Evolutionary conservation across 1,140 invertebrate genomes (phyloP), one percentile per base, ranked within the genome.

Genomic region (Scylla paramamosain): DNA sequence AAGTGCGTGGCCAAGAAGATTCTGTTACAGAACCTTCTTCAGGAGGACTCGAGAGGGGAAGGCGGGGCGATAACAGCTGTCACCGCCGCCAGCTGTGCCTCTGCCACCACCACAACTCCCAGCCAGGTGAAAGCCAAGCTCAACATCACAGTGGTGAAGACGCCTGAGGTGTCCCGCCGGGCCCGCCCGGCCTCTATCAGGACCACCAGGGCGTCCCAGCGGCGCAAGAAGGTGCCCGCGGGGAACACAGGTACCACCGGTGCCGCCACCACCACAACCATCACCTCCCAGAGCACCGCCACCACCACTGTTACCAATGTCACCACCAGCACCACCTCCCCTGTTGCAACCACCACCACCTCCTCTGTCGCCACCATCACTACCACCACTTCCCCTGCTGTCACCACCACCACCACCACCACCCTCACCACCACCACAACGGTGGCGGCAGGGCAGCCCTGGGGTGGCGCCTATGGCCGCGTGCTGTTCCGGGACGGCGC

Each of bases 131-230:
- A 94, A 52, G 93, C 96, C 3, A 93, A 93, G 32, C 86, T 96
- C 10, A 96, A 96, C 83, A 96, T 96, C 91, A 95, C 96, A 29
- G 96, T 96, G 12, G 94, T 93, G 84, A 94, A 95, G 48, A 96
- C 93, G 0, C 48, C 94, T 6, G 96, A 96, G 84, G 14, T 67
- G 25, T 46, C 87, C 31, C 77, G 95, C 28, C 45, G 46, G 46
- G 83, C 29, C 59, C 29, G 45, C 39, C 7, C 45, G 16, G 88
- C 94, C 28, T 92, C 96, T 59, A 91, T 94, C 96, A 94, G 96
- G 93, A 82, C 91, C 46, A 83, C 83, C 31, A 45, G 93, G 25
- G 94, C 95, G 29, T 83, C 94, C 39, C 86, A 48, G 90, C 93
- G 86, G 92, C 39, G 86, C 45, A 91, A 83, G 67, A 32, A 52